A percentile compares a stretch with the other conserved stretches of the same genome.
Conservation (phyloP, 2,797 vertebrate species). For the Erethizon dorsatum region DNA sequence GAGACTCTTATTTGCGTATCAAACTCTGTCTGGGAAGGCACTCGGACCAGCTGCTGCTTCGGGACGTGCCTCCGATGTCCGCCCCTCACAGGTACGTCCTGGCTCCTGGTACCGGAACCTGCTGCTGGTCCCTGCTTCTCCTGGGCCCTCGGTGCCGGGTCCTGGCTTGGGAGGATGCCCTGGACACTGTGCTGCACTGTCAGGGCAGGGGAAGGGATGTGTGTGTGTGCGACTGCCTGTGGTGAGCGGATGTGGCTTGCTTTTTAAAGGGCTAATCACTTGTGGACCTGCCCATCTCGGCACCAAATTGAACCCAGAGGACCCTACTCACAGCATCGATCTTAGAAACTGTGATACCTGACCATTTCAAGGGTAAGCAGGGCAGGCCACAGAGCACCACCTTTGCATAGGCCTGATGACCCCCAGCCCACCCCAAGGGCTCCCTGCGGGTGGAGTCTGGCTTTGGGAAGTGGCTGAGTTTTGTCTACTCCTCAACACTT, state of each 20-base stretch:
- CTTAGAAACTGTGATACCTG: background rate
- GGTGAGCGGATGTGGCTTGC: background rate
- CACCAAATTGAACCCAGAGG: background rate
- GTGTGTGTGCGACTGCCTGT: fast-evolving
- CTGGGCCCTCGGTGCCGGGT: fast-evolving
- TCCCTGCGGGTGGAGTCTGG: background rate
- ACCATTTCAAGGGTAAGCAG: background rate
- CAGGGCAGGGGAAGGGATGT: fast-evolving
- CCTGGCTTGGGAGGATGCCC: background rate
- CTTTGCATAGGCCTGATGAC: background rate
- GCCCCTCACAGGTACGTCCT: slow-evolving; percentile 12
- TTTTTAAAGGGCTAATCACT: background rate
- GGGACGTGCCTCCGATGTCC: background rate
- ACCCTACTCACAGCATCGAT: background rate
- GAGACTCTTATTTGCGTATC: slow-evolving; percentile 77
- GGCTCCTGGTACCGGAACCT: fast-evolving
- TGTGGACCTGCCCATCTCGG: background rate
- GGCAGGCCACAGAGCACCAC: fast-evolving
- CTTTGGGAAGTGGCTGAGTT: background rate
- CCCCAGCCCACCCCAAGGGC: background rate
- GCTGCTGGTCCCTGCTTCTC: background rate
- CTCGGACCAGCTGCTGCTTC: background rate
- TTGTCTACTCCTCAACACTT: fast-evolving
- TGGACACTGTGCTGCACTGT: fast-evolving
- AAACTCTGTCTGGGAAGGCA: slow-evolving; percentile 17